Conservation (phyloP, 2,113 vertebrate genomes). For the Alectura lathami region DNA sequence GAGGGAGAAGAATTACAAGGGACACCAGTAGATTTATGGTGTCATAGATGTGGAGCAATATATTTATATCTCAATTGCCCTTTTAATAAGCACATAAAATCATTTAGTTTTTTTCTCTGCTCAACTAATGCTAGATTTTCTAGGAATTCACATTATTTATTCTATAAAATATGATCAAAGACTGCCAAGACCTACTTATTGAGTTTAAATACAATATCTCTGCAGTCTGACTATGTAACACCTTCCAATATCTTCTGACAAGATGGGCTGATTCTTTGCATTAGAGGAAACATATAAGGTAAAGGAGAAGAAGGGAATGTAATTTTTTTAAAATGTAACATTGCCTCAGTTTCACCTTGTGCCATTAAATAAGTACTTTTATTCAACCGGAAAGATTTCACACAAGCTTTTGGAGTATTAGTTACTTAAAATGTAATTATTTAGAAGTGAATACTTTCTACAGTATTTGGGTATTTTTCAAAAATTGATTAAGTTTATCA, state of each 20-base stretch:
- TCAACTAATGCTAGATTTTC: background rate
- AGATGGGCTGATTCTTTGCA: background rate
- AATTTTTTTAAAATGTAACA: background rate
- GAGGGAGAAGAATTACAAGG: background rate
- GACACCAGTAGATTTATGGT: background rate
- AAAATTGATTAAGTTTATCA: background rate
- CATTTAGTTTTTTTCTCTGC: background rate
- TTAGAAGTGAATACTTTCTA: background rate
- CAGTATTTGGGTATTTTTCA: background rate
- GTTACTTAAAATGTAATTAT: background rate
- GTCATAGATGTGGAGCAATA: background rate
- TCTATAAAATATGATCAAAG: background rate
- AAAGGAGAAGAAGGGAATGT: background rate
- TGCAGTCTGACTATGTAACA: background rate
- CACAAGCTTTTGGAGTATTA: background rate
- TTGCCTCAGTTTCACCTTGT: background rate
- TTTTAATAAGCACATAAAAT: background rate
- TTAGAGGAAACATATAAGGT: background rate
- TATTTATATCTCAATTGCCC: background rate
- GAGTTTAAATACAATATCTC: background rate
- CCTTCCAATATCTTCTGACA: background rate
- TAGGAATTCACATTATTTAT: background rate
- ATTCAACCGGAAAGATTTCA: background rate
- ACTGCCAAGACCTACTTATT: background rate
- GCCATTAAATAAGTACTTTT: background rate